These are phyloP conservation scores for Pecten maximus DNA, from an alignment of 2,888 invertebrate genomes.

Conservation along the genomic window DNA sequence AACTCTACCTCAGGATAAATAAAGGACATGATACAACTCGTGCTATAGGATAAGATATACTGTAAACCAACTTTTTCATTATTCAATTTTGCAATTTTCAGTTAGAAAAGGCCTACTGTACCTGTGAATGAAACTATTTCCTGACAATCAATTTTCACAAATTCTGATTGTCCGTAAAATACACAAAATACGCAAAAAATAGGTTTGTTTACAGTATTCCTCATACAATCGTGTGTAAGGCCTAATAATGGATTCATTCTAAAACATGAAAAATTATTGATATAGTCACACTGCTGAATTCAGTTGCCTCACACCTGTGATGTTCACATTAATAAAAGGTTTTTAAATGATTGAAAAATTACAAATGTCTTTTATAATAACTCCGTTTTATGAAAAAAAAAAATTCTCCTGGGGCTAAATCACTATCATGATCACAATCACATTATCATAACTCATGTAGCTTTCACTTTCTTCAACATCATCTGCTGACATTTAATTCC, in stretches of 20 bases:
- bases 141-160: too few species aligned
- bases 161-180: too few species aligned
- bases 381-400: background rate
- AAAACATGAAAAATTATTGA: background rate
- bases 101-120: too few species aligned
- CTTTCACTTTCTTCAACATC: background rate
- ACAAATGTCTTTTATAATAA: constrained; percentile 3
- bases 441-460: background rate
- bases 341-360: constrained; percentile 33
- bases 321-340: constrained; percentile 15
- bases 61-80: too few species aligned
- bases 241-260: background rate
- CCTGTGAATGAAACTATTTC: too few species aligned
- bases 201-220: too few species aligned
- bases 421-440: background rate
- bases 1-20: too few species aligned
- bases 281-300: background rate
- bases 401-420: constrained; percentile 19
- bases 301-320: background rate
- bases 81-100: too few species aligned
- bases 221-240: background rate
- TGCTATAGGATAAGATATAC: too few species aligned
- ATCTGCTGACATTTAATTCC: background rate
- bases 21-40: too few species aligned
- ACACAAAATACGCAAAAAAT: too few species aligned